phyloP scores from a whole-genome alignment of 2,888 invertebrate species.

The Cephus rjabovi region DNA sequence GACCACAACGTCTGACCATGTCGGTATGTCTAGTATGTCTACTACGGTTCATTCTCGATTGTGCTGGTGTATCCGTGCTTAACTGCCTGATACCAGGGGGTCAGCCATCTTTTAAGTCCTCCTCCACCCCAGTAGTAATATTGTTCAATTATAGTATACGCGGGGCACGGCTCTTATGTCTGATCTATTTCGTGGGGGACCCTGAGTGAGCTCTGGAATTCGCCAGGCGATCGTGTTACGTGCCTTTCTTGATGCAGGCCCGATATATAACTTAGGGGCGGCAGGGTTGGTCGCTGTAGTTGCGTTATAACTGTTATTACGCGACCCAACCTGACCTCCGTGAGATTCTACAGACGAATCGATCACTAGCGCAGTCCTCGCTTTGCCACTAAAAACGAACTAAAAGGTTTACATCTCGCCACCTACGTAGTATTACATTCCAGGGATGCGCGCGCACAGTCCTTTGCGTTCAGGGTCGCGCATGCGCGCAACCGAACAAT shows the following conservation, averaged over 20 bases:
- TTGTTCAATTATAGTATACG: neutral
- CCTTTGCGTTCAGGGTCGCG: neutral
- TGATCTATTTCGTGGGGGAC: neutral
- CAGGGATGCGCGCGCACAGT: neutral
- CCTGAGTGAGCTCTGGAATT: neutral
- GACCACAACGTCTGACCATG: neutral
- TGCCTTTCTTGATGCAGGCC: neutral
- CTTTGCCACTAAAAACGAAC: neutral
- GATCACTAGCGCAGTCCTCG: neutral
- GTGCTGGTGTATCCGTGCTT: neutral
- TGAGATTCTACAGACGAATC: neutral
- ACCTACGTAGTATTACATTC: neutral
- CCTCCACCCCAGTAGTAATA: neutral
- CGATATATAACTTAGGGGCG: neutral
- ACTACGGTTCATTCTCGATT: neutral
- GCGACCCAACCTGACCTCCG: neutral
- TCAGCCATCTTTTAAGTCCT: neutral
- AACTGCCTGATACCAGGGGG: neutral
- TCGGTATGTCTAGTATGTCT: neutral
- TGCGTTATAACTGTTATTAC: neutral
- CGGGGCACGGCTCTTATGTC: neutral
- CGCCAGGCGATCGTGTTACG: neutral
- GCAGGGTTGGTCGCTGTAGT: neutral
- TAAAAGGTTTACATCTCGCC: neutral
- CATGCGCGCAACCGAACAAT: neutral